Conservation (phyloP, 2,113 vertebrate genomes). For the Pitta sordida region DNA sequence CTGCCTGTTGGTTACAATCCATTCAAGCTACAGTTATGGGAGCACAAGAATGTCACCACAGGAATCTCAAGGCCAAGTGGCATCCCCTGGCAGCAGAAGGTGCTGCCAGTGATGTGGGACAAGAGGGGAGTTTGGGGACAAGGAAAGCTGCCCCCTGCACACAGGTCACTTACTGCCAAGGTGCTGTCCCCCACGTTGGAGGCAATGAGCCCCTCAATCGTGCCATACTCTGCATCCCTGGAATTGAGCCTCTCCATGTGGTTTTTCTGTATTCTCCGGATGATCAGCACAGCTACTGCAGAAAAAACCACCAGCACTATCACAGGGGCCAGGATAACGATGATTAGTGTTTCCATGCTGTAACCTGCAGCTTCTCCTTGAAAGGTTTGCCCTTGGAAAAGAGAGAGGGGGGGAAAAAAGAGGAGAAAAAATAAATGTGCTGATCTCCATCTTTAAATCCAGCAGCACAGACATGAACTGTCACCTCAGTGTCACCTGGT, state of each 20-base stretch:
- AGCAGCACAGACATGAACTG: neutral
- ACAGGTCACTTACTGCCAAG: conserved; percentile 84
- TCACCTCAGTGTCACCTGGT: fast-evolving
- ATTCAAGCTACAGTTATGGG: fast-evolving
- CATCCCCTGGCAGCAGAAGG: neutral
- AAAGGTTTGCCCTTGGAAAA: conserved; percentile 69
- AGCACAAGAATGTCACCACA: neutral
- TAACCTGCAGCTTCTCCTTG: conserved; percentile 76
- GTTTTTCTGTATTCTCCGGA: conserved; percentile 86
- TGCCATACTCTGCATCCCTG: conserved; percentile 92
- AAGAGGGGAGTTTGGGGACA: fast-evolving
- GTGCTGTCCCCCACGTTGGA: conserved; percentile 98
- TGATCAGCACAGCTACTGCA: conserved; percentile 80
- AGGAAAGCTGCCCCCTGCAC: neutral
- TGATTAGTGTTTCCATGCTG: conserved; percentile 82
- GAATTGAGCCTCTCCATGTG: conserved; percentile 91
- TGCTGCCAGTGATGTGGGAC: neutral
- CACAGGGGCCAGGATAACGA: conserved; percentile 84
- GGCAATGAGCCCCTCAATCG: conserved; percentile 94
- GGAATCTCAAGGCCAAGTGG: neutral
- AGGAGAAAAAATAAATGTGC: neutral
- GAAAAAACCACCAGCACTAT: conserved; percentile 85
- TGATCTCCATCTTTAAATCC: no score
- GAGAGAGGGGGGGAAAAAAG: neutral
- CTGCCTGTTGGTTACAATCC: neutral